phyloP scores from a whole-genome alignment of 1,140 invertebrate species.

The Grapholita molesta region DNA sequence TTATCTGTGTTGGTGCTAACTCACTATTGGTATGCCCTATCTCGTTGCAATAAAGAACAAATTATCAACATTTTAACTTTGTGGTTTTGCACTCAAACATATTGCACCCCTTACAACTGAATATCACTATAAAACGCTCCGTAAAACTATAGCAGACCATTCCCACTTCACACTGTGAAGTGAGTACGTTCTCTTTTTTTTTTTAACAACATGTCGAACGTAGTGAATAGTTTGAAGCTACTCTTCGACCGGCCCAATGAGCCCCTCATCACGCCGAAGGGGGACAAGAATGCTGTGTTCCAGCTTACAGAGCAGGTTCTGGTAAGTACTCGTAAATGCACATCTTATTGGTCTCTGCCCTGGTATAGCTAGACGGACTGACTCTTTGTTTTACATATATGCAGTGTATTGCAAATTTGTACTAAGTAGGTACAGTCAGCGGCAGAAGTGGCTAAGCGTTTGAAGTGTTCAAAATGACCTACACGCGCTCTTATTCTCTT shows the following conservation, averaged over 20 bases:
- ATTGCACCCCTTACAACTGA: conserved; percentile 30
- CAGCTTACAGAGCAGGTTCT: conserved; percentile 57
- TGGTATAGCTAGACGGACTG: neutral
- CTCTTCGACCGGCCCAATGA: conserved; percentile 73
- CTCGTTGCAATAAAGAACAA: too few species aligned
- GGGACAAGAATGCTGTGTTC: conserved; percentile 59
- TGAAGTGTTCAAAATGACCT: too few species aligned
- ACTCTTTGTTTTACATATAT: neutral
- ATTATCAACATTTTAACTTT: too few species aligned
- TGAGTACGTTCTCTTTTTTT: conserved; percentile 23
- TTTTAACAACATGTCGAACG: conserved; percentile 40
- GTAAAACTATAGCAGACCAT: conserved; percentile 18
- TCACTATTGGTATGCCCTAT: too few species aligned
- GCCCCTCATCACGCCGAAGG: conserved; percentile 67
- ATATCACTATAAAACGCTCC: conserved; percentile 11
- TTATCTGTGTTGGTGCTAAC: neutral
- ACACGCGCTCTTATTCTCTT: too few species aligned
- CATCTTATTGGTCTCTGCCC: neutral
- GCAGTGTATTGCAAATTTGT: too few species aligned
- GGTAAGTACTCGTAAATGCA: conserved; percentile 46
- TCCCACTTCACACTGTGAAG: conserved; percentile 63
- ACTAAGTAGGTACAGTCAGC: neutral
- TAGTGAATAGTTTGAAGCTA: conserved; percentile 46
- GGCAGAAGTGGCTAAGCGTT: too few species aligned
- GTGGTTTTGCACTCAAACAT: conserved; percentile 44